Evolutionary conservation across 2,797 vertebrate genomes (phyloP).

Genomic region (Notolabrus celidotus): DNA sequence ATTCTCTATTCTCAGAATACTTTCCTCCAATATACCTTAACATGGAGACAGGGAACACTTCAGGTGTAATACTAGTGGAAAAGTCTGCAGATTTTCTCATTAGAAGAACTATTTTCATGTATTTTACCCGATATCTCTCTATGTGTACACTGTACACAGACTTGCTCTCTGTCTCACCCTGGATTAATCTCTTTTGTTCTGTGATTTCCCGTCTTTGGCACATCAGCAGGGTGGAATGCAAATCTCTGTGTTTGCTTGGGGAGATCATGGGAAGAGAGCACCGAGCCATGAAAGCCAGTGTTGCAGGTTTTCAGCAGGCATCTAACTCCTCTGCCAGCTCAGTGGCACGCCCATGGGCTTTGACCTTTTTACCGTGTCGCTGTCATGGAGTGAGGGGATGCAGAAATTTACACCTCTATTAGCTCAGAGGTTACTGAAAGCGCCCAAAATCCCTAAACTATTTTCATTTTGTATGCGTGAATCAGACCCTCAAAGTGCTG

Average conservation of each 20-base stretch:
- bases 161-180: constrained; percentile 34
- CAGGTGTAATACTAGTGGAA: constrained; percentile 37
- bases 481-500: background rate
- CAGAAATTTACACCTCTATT: constrained; percentile 39
- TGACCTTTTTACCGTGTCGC: constrained; percentile 74
- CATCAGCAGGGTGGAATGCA: constrained; percentile 68
- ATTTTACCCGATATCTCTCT: constrained; percentile 44
- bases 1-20: constrained; percentile 65
- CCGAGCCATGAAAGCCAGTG: constrained; percentile 68
- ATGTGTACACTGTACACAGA: constrained; percentile 29
- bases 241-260: constrained; percentile 72
- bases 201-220: constrained; percentile 42
- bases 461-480: constrained; percentile 34
- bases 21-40: constrained; percentile 69
- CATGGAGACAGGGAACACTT: constrained; percentile 68
- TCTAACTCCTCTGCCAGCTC: constrained; percentile 60
- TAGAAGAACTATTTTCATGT: constrained; percentile 47
- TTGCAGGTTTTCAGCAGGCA: constrained; percentile 61
- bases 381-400: constrained; percentile 52
- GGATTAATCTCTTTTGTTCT: constrained; percentile 60
- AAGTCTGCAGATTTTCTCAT: constrained; percentile 51
- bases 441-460: constrained; percentile 27
- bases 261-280: constrained; percentile 53
- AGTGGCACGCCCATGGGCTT: constrained; percentile 51
- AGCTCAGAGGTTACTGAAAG: constrained; percentile 22